Conservation (phyloP, 2,888 invertebrate species). For the Vanessa cardui region DNA sequence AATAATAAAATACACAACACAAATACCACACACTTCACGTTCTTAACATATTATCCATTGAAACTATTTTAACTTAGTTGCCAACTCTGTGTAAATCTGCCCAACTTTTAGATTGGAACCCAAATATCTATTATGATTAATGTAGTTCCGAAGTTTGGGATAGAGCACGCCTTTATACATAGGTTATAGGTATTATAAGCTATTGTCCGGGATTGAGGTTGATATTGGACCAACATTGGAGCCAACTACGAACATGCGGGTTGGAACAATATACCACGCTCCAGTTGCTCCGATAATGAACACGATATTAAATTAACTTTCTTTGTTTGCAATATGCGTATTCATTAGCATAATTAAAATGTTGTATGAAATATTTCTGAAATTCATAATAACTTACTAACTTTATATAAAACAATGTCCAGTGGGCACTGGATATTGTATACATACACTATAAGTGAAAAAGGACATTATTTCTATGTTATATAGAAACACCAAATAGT, state of each 20-base stretch:
- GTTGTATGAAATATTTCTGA: not conserved
- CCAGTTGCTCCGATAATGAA: constrained; percentile 34
- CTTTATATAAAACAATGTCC: not conserved
- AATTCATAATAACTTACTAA: not conserved
- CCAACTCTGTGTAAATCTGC: constrained; percentile 21
- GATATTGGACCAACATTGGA: constrained; percentile 18
- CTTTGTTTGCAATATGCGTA: constrained; percentile 30
- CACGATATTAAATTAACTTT: constrained; percentile 32
- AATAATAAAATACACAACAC: too few species aligned
- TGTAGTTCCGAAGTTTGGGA: constrained; percentile 30
- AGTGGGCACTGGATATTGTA: not conserved
- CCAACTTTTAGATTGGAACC: constrained; percentile 33
- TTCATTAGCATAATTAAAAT: constrained; percentile 21
- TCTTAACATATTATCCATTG: not conserved
- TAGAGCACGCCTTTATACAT: constrained; percentile 15
- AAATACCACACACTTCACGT: not conserved
- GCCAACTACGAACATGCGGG: constrained; percentile 27
- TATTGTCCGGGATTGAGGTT: constrained; percentile 20
- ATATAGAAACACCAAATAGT: not conserved
- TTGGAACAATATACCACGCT: constrained; percentile 28
- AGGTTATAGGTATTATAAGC: constrained; percentile 15
- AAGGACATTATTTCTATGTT: too few species aligned
- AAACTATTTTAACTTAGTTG: constrained; percentile 15
- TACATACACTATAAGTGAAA: not conserved
- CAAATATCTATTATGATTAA: constrained; percentile 38